Evolutionary conservation across 1,140 invertebrate species (phyloP).

Genomic region (Wiebesia pumilae): DNA sequence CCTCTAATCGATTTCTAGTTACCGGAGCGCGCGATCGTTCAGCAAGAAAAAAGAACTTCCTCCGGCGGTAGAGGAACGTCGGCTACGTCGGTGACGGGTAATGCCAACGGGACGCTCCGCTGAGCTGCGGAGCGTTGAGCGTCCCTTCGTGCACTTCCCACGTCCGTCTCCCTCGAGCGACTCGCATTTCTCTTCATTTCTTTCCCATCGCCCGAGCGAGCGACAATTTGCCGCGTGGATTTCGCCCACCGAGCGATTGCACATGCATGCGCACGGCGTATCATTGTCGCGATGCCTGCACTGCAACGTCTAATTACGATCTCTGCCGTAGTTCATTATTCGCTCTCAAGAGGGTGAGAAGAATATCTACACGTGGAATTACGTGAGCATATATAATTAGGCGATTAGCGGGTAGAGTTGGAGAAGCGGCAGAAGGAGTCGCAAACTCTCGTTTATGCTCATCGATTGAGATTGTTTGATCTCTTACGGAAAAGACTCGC

Average conservation of each 20-base stretch:
- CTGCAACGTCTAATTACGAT: conserved; percentile 35
- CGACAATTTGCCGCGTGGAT: background rate
- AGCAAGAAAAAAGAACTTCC: background rate
- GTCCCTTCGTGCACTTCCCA: conserved; percentile 57
- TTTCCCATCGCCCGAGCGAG: conserved; percentile 48
- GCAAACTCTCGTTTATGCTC: too few species aligned
- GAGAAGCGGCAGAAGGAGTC: background rate
- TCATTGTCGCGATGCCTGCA: background rate
- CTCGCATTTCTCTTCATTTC: conserved; percentile 59
- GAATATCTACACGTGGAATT: background rate
- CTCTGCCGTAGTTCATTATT: conserved; percentile 21
- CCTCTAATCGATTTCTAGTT: conserved; percentile 52
- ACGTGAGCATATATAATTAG: background rate
- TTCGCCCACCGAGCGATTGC: background rate
- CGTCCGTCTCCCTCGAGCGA: conserved; percentile 61
- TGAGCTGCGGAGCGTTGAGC: conserved; percentile 40
- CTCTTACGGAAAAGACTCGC: too few species aligned
- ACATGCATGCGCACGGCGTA: background rate
- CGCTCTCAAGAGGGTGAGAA: background rate
- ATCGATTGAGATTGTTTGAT: too few species aligned
- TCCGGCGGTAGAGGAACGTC: conserved; percentile 27
- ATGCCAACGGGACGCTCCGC: conserved; percentile 38
- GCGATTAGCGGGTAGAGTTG: background rate
- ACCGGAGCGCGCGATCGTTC: background rate
- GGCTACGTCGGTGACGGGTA: conserved; percentile 26